Evolutionary conservation across 2,797 vertebrate species (phyloP).

Genomic region (Pempheris klunzingeri): DNA sequence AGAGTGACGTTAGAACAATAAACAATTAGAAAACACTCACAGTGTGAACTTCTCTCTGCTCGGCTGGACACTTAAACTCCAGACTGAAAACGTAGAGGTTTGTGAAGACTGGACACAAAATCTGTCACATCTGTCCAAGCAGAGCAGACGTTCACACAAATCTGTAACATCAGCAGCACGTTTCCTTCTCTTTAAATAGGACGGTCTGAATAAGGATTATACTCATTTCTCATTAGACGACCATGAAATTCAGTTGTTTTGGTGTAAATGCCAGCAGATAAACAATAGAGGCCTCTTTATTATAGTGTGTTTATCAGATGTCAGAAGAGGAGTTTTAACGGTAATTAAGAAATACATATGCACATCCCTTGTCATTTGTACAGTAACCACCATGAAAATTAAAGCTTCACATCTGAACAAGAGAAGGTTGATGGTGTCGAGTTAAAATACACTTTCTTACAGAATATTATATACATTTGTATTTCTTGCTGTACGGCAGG

Average conservation of each 20-base stretch:
- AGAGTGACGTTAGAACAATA: no score
- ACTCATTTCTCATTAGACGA: not conserved
- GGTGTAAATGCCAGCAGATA: constrained; percentile 9
- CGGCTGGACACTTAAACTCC: no score
- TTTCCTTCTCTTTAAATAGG: no score
- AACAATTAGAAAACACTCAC: no score
- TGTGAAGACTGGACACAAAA: not conserved
- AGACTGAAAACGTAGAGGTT: no score
- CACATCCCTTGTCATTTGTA: constrained; percentile 76
- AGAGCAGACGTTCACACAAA: not conserved
- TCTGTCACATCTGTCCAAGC: not conserved
- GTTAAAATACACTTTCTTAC: constrained; percentile 78
- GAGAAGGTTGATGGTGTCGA: constrained; percentile 65
- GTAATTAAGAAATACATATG: constrained; percentile 75
- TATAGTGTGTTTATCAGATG: constrained; percentile 89
- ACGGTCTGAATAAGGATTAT: no score
- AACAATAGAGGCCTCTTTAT: constrained; percentile 89
- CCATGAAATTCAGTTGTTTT: not conserved
- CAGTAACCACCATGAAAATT: constrained; percentile 79
- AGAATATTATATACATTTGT: constrained; percentile 68
- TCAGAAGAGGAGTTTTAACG: constrained; percentile 83
- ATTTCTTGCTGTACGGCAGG: constrained; percentile 71
- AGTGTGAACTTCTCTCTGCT: no score
- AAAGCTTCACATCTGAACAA: constrained; percentile 85
- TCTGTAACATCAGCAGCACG: not conserved